Evolutionary conservation across 2,888 invertebrate genomes (phyloP).

Genomic region (Oscheius sp.): DNA sequence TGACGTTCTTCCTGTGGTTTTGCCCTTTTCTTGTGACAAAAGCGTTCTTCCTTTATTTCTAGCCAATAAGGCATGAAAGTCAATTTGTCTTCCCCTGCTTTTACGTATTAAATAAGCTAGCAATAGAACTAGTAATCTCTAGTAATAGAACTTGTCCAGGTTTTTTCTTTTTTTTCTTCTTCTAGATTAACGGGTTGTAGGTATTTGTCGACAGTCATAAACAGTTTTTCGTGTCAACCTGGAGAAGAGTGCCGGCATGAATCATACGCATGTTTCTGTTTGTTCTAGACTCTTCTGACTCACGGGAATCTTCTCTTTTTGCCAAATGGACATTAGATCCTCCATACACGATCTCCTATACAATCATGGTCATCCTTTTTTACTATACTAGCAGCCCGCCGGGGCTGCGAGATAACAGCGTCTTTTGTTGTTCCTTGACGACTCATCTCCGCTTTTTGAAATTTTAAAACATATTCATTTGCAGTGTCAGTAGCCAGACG

Average conservation of each 20-base stretch:
- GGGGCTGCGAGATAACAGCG: background rate
- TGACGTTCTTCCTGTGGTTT: too few species aligned
- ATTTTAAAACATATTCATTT: conserved; percentile 9
- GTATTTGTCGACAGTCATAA: conserved; percentile 13
- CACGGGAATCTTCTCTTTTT: conserved; percentile 24
- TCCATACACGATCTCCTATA: too few species aligned
- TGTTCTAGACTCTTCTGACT: conserved; percentile 30
- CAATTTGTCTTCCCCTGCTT: too few species aligned
- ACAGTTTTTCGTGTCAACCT: conserved; percentile 26
- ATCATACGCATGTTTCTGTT: conserved; percentile 31
- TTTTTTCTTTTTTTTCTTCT: too few species aligned
- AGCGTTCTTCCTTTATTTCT: too few species aligned
- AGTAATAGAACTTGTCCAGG: too few species aligned
- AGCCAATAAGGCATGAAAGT: too few species aligned
- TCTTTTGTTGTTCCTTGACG: conserved; percentile 6
- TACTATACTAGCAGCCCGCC: too few species aligned
- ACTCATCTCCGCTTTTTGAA: background rate
- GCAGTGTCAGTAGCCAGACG: background rate
- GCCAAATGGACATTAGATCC: background rate
- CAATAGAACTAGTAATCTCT: too few species aligned
- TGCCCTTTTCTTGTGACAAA: too few species aligned
- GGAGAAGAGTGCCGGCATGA: conserved; percentile 19
- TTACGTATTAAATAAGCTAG: too few species aligned
- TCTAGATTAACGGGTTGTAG: conserved; percentile 16
- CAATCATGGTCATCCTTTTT: too few species aligned